A percentile compares a stretch with the other conserved stretches of the same genome.
These are phyloP conservation scores for Antheraea assamensis DNA, from an alignment of 2,888 invertebrate species.

Conservation along the genomic window DNA sequence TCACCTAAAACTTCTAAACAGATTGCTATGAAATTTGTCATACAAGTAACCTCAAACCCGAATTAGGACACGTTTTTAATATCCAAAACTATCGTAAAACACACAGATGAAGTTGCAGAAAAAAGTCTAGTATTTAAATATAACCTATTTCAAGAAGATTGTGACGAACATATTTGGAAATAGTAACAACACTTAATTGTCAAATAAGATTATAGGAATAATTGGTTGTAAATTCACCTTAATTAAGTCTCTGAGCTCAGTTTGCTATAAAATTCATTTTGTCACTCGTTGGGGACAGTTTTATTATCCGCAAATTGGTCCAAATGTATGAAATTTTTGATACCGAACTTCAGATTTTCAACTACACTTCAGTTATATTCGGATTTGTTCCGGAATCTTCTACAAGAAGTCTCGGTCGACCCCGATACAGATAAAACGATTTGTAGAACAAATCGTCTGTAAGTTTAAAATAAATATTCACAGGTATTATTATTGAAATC, in stretches of 20 bases:
- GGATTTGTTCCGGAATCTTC: not conserved
- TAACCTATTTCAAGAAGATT: too few species aligned
- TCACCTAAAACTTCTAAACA: too few species aligned
- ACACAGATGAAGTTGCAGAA: too few species aligned
- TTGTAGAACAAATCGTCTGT: constrained; percentile 1
- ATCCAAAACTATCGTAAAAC: too few species aligned
- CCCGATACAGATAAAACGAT: not conserved
- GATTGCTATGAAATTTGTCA: too few species aligned
- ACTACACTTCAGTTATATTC: not conserved
- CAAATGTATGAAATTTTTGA: not conserved
- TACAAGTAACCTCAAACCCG: too few species aligned
- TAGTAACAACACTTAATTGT: too few species aligned
- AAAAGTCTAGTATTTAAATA: too few species aligned
- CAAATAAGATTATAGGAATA: too few species aligned
- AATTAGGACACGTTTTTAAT: too few species aligned
- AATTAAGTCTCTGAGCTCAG: not conserved
- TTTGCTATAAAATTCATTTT: not conserved
- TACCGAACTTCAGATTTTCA: not conserved
- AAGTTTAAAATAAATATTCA: constrained; percentile 17
- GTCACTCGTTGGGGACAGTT: not conserved
- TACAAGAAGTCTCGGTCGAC: not conserved
- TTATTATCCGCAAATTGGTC: not conserved
- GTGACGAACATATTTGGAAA: too few species aligned
- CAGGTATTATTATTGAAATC: constrained; percentile 6
- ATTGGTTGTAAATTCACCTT: too few species aligned